phyloP scores from a whole-genome alignment of 37 sponge, comb jelly and placozoan species.

The Tethya wilhelma region DNA sequence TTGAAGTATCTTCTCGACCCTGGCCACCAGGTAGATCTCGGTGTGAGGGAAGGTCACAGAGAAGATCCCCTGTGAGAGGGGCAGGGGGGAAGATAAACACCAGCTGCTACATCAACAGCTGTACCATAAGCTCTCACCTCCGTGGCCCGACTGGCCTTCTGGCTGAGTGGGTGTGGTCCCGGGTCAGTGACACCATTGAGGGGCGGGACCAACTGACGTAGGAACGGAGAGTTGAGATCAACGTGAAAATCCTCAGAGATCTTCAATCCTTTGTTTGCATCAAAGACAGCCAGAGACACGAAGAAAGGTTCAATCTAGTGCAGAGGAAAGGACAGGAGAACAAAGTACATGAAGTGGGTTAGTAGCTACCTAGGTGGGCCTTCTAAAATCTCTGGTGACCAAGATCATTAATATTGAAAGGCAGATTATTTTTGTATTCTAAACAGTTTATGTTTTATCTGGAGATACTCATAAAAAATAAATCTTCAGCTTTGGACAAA shows the following conservation, averaged over 20 bases:
- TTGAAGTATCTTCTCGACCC: conserved; percentile 85
- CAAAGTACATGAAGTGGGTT: no score
- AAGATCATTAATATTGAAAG: no score
- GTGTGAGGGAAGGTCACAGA: conserved; percentile 81
- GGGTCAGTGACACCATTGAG: conserved; percentile 25
- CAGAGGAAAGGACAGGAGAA: no score
- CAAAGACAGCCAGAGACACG: conserved; percentile 75
- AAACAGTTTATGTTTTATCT: no score
- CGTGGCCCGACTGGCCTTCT: conserved; percentile 29
- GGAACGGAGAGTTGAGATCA: conserved; percentile 68
- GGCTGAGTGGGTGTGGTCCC: conserved; percentile 49
- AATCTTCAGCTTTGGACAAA: no score
- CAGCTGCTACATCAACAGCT: background rate
- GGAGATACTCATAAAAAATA: no score
- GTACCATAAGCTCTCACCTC: conserved; percentile 2
- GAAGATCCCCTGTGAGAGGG: conserved; percentile 62
- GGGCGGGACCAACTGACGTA: conserved; percentile 53
- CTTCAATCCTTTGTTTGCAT: conserved; percentile 78
- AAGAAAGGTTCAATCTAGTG: conserved; percentile 92
- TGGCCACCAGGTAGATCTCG: conserved; percentile 80
- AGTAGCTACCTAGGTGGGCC: no score
- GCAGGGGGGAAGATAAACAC: background rate
- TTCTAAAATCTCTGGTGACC: no score
- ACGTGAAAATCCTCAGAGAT: conserved; percentile 93
- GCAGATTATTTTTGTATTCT: no score